Evolutionary conservation across 92 coral and sea anemone species (phyloP).

Genomic region (Pocillopora meandrina): DNA sequence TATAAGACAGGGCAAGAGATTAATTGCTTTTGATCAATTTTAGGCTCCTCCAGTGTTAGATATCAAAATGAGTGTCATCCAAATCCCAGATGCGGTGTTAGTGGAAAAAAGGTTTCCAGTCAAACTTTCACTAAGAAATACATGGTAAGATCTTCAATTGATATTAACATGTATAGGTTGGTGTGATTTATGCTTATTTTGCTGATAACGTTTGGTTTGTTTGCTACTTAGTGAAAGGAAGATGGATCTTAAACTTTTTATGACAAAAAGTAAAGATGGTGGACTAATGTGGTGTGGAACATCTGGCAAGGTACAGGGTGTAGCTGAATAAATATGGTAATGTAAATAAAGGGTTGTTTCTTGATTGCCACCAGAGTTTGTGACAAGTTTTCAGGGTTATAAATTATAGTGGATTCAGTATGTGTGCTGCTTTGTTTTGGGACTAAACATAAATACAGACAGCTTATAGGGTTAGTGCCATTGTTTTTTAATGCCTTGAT

Average conservation of each 20-base stretch:
- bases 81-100: conserved; percentile 94
- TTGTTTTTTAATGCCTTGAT: too few relatives aligned
- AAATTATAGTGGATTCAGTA: too few relatives aligned
- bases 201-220: background rate
- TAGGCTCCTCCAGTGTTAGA: conserved; percentile 84
- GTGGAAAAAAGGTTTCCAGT: conserved; percentile 92
- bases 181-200: background rate
- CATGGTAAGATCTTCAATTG: conserved; percentile 59
- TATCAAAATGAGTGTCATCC: conserved; percentile 71
- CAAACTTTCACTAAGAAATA: conserved; percentile 73
- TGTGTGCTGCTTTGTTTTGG: too few relatives aligned
- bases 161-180: background rate
- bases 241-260: conserved; percentile 85
- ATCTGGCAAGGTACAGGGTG: conserved; percentile 81
- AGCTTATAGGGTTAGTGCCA: too few relatives aligned
- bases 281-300: conserved; percentile 99
- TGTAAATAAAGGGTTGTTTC: too few relatives aligned
- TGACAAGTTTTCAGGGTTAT: too few relatives aligned
- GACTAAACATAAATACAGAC: too few relatives aligned
- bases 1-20: too few relatives aligned
- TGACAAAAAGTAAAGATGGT: conserved; percentile 97
- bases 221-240: conserved; percentile 75
- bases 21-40: background rate
- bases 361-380: too few relatives aligned
- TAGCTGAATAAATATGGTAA: background rate